phyloP scores from a whole-genome alignment of 2,888 invertebrate species.

The Geotrupes spiniger region DNA sequence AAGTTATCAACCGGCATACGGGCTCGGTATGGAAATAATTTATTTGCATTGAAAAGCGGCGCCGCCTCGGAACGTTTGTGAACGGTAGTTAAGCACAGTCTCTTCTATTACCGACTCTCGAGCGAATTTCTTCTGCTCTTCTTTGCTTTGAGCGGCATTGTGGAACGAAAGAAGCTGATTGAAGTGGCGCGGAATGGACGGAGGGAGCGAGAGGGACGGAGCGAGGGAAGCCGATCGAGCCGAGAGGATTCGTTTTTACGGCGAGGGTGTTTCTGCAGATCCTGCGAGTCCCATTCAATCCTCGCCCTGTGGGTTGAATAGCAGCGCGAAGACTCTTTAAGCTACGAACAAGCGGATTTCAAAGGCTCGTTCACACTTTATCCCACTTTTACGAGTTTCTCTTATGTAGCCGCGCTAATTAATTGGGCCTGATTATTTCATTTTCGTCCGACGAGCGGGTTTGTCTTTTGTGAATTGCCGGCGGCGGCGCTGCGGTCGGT shows the following conservation, averaged over 20 bases:
- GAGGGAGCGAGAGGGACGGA: conserved; percentile 6
- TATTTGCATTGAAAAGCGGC: conserved; percentile 36
- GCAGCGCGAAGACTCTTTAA: conserved; percentile 29
- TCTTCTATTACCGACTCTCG: conserved; percentile 18
- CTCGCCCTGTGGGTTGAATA: conserved; percentile 29
- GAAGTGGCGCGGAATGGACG: conserved; percentile 21
- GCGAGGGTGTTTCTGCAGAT: conserved; percentile 20
- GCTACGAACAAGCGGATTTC: conserved; percentile 30
- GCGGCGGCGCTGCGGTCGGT: too few relatives aligned
- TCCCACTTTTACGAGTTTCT: conserved; percentile 13
- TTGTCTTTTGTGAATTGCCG: neutral
- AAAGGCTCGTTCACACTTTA: conserved; percentile 25
- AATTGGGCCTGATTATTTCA: conserved; percentile 5
- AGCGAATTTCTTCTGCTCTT: conserved; percentile 16
- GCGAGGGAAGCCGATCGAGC: neutral
- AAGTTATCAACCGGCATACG: conserved; percentile 33
- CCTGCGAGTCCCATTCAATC: conserved; percentile 29
- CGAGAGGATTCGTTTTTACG: conserved; percentile 15
- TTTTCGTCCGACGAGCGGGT: neutral
- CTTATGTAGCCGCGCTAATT: conserved; percentile 9
- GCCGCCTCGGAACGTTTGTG: conserved; percentile 31
- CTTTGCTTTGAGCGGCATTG: conserved; percentile 11
- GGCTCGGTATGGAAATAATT: conserved; percentile 36
- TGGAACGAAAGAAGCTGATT: conserved; percentile 16
- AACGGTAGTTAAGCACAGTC: conserved; percentile 25